Conservation (phyloP, 2,888 invertebrate genomes). For the Eulithis testata region DNA sequence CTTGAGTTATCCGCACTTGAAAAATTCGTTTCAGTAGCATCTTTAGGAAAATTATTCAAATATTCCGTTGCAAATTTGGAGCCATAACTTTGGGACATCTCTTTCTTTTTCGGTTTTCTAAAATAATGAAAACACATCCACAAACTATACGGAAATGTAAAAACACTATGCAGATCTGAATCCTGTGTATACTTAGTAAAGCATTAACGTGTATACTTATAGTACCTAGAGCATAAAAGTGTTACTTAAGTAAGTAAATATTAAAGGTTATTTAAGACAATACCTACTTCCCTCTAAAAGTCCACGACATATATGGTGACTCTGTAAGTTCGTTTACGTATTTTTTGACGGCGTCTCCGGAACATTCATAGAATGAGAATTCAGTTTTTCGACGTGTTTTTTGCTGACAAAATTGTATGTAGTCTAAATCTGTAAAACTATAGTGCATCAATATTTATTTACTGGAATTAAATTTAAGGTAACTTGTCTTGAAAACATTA, state of each 20-base stretch:
- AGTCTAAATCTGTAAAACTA: constrained; percentile 61
- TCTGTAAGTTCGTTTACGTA: constrained; percentile 50
- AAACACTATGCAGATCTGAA: too few species aligned
- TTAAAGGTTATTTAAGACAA: too few species aligned
- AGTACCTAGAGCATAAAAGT: too few species aligned
- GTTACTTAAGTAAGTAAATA: too few species aligned
- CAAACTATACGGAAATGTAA: too few species aligned
- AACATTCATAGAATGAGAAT: constrained; percentile 50
- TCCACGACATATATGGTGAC: constrained; percentile 69
- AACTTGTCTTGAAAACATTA: too few species aligned
- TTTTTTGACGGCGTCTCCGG: constrained; percentile 62
- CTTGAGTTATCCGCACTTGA: constrained; percentile 71
- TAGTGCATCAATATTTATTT: background rate
- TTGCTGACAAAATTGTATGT: constrained; percentile 50
- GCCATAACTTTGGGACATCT: constrained; percentile 62
- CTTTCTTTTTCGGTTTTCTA: constrained; percentile 66
- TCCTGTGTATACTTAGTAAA: too few species aligned
- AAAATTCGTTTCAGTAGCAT: constrained; percentile 54
- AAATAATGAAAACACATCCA: background rate
- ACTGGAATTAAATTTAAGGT: too few species aligned
- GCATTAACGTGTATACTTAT: too few species aligned
- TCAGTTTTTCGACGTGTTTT: constrained; percentile 29
- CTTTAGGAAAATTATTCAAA: constrained; percentile 50
- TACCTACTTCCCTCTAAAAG: constrained; percentile 69
- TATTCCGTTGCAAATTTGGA: constrained; percentile 62